Percentiles rank a stretch among this genome's conserved stretches.
Evolutionary conservation across 2,888 invertebrate species (phyloP).

Genomic region (Dynastes maya): DNA sequence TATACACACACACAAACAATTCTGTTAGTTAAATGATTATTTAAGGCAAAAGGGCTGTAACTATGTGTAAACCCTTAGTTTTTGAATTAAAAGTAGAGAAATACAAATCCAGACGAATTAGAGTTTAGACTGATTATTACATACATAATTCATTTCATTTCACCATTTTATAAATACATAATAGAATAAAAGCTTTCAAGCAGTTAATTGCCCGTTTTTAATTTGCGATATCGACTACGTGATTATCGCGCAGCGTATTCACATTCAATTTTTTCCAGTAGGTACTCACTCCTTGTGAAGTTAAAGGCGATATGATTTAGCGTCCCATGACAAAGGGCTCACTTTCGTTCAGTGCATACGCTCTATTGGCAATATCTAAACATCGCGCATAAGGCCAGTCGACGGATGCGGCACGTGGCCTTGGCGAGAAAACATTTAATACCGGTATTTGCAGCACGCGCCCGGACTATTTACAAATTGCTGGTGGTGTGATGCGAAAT

Average conservation of each 20-base stretch:
- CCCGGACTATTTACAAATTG: slow-evolving; percentile 70
- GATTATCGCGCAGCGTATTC: slow-evolving; percentile 31
- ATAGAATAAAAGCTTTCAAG: background rate
- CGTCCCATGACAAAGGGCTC: slow-evolving; percentile 39
- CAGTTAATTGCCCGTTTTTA: slow-evolving; percentile 7
- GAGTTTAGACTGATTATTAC: too few species aligned
- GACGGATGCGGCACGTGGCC: slow-evolving; percentile 64
- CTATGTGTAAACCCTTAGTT: too few species aligned
- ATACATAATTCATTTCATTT: too few species aligned
- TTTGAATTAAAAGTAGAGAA: too few species aligned
- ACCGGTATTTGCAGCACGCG: slow-evolving; percentile 69
- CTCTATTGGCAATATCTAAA: slow-evolving; percentile 55
- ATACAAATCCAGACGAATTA: too few species aligned
- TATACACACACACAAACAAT: too few species aligned
- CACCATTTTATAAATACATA: background rate
- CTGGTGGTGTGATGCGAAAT: slow-evolving; percentile 64
- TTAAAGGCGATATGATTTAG: slow-evolving; percentile 44
- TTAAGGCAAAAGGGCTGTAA: too few species aligned
- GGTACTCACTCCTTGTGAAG: slow-evolving; percentile 32
- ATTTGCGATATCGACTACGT: slow-evolving; percentile 19
- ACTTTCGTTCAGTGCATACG: slow-evolving; percentile 41
- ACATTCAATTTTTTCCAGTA: slow-evolving; percentile 37
- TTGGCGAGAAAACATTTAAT: slow-evolving; percentile 70
- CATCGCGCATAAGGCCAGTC: slow-evolving; percentile 52
- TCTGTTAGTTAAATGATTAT: too few species aligned